These are phyloP conservation scores for Esox masquinongy DNA, from an alignment of 2,797 vertebrate species.

Conservation along the genomic window DNA sequence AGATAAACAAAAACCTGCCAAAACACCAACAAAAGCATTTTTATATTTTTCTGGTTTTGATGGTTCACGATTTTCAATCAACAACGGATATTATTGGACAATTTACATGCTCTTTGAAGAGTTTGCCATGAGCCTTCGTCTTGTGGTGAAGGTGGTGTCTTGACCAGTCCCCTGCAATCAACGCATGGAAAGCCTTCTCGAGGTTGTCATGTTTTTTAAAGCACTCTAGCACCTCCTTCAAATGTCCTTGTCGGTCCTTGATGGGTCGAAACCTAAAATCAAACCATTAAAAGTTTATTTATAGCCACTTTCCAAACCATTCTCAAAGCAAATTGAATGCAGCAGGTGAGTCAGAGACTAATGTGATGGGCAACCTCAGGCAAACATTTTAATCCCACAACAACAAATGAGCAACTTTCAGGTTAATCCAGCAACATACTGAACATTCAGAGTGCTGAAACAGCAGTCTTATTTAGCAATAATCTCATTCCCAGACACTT, in stretches of 20 bases:
- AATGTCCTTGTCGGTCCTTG: conserved; percentile 92
- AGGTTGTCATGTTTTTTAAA: conserved; percentile 96
- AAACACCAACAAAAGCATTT: background rate
- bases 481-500: too few relatives aligned
- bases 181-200: conserved; percentile 91
- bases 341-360: background rate
- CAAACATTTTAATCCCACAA: background rate
- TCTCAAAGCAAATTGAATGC: background rate
- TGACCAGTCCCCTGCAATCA: conserved; percentile 91
- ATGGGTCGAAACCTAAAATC: conserved; percentile 87
- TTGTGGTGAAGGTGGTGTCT: conserved; percentile 92
- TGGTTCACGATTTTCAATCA: background rate
- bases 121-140: conserved; percentile 93
- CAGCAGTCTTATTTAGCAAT: too few relatives aligned
- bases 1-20: conserved; percentile 94
- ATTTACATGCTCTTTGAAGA: conserved; percentile 93
- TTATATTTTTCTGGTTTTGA: background rate
- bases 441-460: too few relatives aligned
- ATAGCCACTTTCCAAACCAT: background rate
- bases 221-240: conserved; percentile 93
- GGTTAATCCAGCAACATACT: too few relatives aligned
- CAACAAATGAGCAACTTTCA: too few relatives aligned
- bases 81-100: background rate
- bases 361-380: background rate
- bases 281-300: conserved; percentile 4